Conservation (phyloP, 2,888 invertebrate species). For the Leptinotarsa tumamoca region DNA sequence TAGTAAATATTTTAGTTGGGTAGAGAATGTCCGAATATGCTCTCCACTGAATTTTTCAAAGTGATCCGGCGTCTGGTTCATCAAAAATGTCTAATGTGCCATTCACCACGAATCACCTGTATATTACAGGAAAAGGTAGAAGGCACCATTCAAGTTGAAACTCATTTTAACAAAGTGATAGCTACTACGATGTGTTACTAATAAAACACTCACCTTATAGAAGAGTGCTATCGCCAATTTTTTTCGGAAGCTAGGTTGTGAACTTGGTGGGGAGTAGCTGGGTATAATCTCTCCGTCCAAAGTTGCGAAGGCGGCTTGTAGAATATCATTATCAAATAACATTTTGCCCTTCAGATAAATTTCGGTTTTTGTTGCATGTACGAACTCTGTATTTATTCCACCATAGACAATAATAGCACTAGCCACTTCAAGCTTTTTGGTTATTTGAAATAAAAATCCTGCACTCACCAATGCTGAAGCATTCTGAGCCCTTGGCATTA, state of each 20-base stretch:
- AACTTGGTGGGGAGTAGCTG: constrained; percentile 73
- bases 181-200: background rate
- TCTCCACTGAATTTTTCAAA: too few relatives aligned
- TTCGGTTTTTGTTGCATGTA: constrained; percentile 69
- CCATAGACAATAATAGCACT: constrained; percentile 74
- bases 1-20: too few relatives aligned
- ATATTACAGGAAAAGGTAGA: too few relatives aligned
- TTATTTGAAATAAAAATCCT: constrained; percentile 75
- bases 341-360: constrained; percentile 64
- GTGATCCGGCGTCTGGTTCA: too few relatives aligned
- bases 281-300: constrained; percentile 74
- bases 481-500: constrained; percentile 78
- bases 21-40: too few relatives aligned
- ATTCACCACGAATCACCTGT: too few relatives aligned
- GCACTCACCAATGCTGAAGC: constrained; percentile 81
- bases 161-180: too few relatives aligned
- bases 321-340: constrained; percentile 60
- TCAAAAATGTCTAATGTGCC: too few relatives aligned
- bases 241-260: constrained; percentile 76
- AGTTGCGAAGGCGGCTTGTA: constrained; percentile 66
- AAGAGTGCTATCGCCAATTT: constrained; percentile 79
- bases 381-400: constrained; percentile 69
- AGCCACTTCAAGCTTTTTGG: constrained; percentile 64
- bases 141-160: too few relatives aligned
- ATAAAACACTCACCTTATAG: constrained; percentile 74